Evolutionary conservation across 1,140 invertebrate species (phyloP), one percentile per base, ranked within the genome.

Genomic region (Triops longicaudatus): DNA sequence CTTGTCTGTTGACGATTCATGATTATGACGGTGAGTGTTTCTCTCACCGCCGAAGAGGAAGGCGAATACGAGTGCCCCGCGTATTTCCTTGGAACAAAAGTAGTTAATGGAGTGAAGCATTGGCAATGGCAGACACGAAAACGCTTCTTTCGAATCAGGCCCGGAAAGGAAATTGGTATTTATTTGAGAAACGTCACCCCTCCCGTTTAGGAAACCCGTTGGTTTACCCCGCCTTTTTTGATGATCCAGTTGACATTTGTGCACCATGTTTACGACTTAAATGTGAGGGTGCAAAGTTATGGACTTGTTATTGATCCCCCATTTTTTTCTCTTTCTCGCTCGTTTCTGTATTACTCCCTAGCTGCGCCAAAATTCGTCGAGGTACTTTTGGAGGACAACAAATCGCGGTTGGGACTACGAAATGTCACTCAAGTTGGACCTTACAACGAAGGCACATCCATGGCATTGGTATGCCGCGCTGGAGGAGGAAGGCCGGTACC

Each of bases 401-500:
- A 37, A 78, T 73, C 73, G 11, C 88, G 87, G 27, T 85, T 83
- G 74, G 83, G 83, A 75, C 84, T 88, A 78, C 84, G 83, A 43
- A 89, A 88, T 78, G 87, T 87, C 0, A 85, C 88, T 10, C 84
- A 86, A 73, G 86, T 92, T 63, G 91, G 90, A 1, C 91, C 91
- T 1, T 87, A 91, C 79, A 87, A 89, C 80, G 91, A 93, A 85
- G 88, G 90, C 31, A 87, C 87, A 12, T 84, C 87, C 78, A 84
- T 93, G 73, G 88, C 87, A 63, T 83, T 94, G 71, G 87, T 86
- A 72, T 94, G 92, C 81, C 88, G 91, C 76, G 91, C 91, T 26
- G 87, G 87, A 27, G 89, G 90, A 71, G 93, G 92, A 71, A 92
- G 92, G 82, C 92, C 93, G 1, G 88, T 91, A 71, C 91, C 92